Evolutionary conservation across 2,797 vertebrate genomes (phyloP).

Genomic region (Menidia menidia): DNA sequence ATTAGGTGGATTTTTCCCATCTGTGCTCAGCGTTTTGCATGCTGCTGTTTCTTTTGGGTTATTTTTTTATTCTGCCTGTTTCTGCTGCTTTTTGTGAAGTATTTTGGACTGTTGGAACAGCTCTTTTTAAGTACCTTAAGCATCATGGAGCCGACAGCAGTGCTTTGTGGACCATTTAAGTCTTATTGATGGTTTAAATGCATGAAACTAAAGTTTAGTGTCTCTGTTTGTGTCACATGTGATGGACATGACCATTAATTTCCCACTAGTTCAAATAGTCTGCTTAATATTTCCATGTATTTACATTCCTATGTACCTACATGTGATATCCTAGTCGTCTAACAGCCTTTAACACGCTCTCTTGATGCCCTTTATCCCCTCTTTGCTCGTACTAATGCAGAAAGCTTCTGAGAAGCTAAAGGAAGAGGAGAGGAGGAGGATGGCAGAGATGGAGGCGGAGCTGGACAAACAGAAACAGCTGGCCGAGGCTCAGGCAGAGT

Average conservation of each 20-base stretch:
- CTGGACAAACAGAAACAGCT: slow-evolving; percentile 94
- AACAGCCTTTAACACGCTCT: slow-evolving; percentile 63
- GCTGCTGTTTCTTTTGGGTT: too few species aligned
- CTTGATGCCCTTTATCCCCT: slow-evolving; percentile 35
- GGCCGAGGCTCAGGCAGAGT: slow-evolving; percentile 90
- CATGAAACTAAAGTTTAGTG: slow-evolving; percentile 68
- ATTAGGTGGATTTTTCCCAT: too few species aligned
- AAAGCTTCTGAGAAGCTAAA: slow-evolving; percentile 93
- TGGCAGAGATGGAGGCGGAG: slow-evolving; percentile 94
- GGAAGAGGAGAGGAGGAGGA: slow-evolving; percentile 89
- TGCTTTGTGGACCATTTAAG: background rate
- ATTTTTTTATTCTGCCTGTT: too few species aligned
- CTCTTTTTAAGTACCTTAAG: too few species aligned
- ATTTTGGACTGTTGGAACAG: too few species aligned
- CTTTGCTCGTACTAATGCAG: slow-evolving; percentile 82
- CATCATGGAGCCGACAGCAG: too few species aligned
- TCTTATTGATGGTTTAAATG: background rate
- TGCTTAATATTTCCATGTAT: slow-evolving; percentile 51
- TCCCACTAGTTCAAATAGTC: background rate
- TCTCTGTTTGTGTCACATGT: slow-evolving; percentile 71
- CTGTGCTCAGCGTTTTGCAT: too few species aligned
- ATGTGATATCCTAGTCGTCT: slow-evolving; percentile 50
- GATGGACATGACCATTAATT: slow-evolving; percentile 51
- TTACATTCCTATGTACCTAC: slow-evolving; percentile 42
- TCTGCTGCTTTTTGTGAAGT: too few species aligned